Conservation (phyloP, 2,797 vertebrate species). For the Halcyon smyrnensis region DNA sequence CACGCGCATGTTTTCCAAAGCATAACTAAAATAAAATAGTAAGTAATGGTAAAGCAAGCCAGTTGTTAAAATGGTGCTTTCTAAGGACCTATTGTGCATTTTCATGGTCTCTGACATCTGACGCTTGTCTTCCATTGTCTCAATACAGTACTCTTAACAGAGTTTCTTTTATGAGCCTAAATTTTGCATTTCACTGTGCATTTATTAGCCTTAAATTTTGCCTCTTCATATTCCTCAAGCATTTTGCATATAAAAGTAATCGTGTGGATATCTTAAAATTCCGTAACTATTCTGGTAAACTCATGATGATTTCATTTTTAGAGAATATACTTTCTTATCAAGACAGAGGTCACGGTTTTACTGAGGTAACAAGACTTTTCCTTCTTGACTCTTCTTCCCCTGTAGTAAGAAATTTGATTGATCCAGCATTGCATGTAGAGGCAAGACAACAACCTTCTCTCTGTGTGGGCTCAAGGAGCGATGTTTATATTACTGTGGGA, state of each 20-base stretch:
- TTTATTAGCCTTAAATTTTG: background rate
- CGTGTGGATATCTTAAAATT: background rate
- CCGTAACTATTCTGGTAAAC: background rate
- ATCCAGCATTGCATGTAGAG: background rate
- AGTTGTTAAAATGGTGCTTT: background rate
- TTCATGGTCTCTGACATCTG: background rate
- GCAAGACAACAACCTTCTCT: background rate
- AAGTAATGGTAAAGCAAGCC: background rate
- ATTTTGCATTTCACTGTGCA: background rate
- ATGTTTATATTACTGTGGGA: background rate
- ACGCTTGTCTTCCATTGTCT: background rate
- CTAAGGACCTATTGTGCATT: background rate
- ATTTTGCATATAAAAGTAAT: background rate
- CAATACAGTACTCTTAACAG: background rate
- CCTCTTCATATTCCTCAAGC: background rate
- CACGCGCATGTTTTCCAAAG: background rate
- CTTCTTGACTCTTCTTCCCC: background rate
- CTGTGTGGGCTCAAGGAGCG: background rate
- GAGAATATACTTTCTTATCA: background rate
- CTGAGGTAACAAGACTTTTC: background rate
- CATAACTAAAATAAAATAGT: background rate
- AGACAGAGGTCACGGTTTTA: background rate
- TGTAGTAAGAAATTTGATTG: background rate
- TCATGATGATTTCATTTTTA: background rate
- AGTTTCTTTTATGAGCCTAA: background rate